Evolutionary conservation across 2,113 vertebrate genomes (phyloP).

Genomic region (Ramphastos sulfuratus): DNA sequence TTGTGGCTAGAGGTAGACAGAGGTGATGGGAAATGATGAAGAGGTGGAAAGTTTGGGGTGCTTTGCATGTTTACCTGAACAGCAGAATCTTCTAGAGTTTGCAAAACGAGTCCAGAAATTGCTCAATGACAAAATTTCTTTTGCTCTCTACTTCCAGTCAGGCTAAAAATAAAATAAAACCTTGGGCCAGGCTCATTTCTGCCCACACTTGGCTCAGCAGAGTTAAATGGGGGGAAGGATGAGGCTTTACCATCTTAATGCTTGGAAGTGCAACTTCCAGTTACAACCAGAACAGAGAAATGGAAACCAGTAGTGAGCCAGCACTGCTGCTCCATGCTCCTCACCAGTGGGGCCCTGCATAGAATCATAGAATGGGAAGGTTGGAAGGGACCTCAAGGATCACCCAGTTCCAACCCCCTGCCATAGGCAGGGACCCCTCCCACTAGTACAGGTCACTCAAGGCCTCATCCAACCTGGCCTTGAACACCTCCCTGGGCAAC

Average conservation of each 20-base stretch:
- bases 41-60: not conserved
- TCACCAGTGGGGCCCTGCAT: not conserved
- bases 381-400: too few species aligned
- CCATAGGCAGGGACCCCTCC: too few species aligned
- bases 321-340: not conserved
- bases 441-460: too few species aligned
- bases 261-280: not conserved
- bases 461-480: too few species aligned
- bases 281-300: constrained; percentile 14
- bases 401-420: too few species aligned
- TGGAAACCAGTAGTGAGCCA: not conserved
- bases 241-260: not conserved
- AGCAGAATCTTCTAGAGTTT: not conserved
- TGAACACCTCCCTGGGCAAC: too few species aligned
- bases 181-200: not conserved
- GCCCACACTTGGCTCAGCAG: rapidly evolving
- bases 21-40: not conserved
- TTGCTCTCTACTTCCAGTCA: constrained; percentile 41
- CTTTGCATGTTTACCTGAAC: not conserved
- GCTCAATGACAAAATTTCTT: constrained; percentile 7
- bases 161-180: constrained; percentile 43
- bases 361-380: too few species aligned
- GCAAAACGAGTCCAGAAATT: not conserved
- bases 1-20: not conserved
- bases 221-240: not conserved